These are phyloP conservation scores for Micromussa lordhowensis DNA, from an alignment of 92 coral and sea anemone species.

Conservation along the genomic window DNA sequence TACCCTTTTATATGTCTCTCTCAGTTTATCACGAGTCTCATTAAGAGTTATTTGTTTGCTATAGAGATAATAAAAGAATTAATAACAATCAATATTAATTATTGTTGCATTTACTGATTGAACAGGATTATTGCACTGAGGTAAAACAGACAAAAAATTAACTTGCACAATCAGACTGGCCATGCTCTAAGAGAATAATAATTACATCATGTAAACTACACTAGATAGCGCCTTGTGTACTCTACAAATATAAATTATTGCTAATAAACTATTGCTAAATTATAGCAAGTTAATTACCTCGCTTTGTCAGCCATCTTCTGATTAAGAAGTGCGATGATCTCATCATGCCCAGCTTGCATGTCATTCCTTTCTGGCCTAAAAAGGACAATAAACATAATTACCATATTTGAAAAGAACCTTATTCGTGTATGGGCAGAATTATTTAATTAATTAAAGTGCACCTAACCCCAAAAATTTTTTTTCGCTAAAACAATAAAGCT, in stretches of 20 bases:
- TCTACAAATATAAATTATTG: no score
- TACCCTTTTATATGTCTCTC: slow-evolving; percentile 94
- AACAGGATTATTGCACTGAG: no score
- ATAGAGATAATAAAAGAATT: slow-evolving; percentile 31
- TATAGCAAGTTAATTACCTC: slow-evolving; percentile 52
- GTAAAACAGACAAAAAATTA: no score
- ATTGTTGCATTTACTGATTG: background rate
- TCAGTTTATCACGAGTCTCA: slow-evolving; percentile 91
- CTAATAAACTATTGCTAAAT: no score
- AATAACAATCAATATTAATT: background rate
- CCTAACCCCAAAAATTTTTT: no score
- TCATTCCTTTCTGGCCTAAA: slow-evolving; percentile 93
- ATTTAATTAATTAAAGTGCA: no score
- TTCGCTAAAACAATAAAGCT: no score
- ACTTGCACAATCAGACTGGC: no score
- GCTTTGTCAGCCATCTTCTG: slow-evolving; percentile 99
- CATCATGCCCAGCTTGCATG: slow-evolving; percentile 93
- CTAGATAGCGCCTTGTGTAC: no score
- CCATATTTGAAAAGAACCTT: background rate
- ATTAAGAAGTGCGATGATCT: slow-evolving; percentile 91
- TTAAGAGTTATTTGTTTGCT: slow-evolving; percentile 97
- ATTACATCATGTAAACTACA: no score
- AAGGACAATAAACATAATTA: background rate
- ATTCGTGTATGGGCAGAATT: no score
- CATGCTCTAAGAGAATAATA: no score